Percentiles rank a stretch among this genome's conserved stretches.
These are phyloP conservation scores for Sebastes matsubarae DNA, from an alignment of 2,797 vertebrate genomes.

Conservation along the genomic window DNA sequence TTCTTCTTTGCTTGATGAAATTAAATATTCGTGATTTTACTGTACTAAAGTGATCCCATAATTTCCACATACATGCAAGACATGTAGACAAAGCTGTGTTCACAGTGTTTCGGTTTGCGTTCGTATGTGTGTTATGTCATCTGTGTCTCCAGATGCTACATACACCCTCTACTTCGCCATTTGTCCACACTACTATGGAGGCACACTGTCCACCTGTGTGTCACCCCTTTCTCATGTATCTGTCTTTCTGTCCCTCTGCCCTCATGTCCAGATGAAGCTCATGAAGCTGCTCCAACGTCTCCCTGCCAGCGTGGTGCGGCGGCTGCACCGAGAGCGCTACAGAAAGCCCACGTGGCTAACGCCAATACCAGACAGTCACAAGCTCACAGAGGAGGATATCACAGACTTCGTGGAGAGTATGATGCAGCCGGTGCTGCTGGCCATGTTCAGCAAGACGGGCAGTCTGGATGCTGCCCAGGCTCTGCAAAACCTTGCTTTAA, in stretches of 20 bases:
- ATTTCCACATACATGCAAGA: not conserved
- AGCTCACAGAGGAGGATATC: constrained; percentile 94
- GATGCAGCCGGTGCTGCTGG: constrained; percentile 96
- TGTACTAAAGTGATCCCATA: not conserved
- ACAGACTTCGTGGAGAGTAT: constrained; percentile 94
- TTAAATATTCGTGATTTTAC: not conserved
- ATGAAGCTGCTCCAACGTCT: constrained; percentile 97
- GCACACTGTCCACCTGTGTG: not conserved
- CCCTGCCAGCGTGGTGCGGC: constrained; percentile 90
- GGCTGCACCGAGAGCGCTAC: constrained; percentile 94
- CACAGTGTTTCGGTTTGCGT: constrained; percentile 31
- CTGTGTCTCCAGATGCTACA: constrained; percentile 25
- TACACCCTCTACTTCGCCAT: constrained; percentile 14
- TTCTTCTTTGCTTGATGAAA: not conserved
- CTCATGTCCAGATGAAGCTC: constrained; percentile 89
- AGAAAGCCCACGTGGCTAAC: constrained; percentile 92
- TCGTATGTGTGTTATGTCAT: constrained; percentile 27
- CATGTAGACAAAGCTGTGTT: constrained; percentile 16
- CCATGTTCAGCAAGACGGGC: constrained; percentile 99
- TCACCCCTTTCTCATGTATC: constrained; percentile 43
- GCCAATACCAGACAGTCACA: constrained; percentile 93
- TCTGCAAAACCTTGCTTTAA: constrained; percentile 95
- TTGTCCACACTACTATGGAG: constrained; percentile 16
- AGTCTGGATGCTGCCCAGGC: constrained; percentile 97
- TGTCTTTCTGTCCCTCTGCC: constrained; percentile 48